Base-by-base conservation (phyloP, 2,797 vertebrate genomes). In the Notamacropus eugenii region DNA sequence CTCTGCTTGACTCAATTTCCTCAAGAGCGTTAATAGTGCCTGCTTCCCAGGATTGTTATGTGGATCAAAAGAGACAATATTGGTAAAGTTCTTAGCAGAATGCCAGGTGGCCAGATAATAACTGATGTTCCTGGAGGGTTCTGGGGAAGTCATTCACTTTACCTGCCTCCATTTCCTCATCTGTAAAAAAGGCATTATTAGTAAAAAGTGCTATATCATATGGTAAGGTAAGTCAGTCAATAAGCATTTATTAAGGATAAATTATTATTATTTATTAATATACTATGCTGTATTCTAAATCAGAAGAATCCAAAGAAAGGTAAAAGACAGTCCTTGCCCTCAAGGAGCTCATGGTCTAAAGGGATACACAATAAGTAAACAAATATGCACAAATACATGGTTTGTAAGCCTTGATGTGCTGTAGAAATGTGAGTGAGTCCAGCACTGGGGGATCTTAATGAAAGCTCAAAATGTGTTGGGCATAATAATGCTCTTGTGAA, bases 401-500 rank as follows among this genome's bases (percentile, higher is more conserved):
- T 74, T n/a, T 16, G 34, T 16, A 6, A 19, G 16, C 34, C n/a
- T 40, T 74, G 8, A 74, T 8, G 34, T 40, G 34, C 34, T 40
- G 34, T 6, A 40, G 34, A 8, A 74, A n/a, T 22, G 14, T 19
- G 16, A 22, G n/a, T n/a, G 14, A 74, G 40, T 6, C 2, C n/a
- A n/a, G 62, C 5, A 0, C 8, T 19, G 16, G 34, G 34, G 19
- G 62, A n/a, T 40, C n/a, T 99, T 99, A 98, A 99, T 99, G 99
- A 99, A 99, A 98, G 99, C 99, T 90, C 99, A 99, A 54, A 99
- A 99, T 98, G 98, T 99, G 94, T 99, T 97, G 98, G 99, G 98
- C 99, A 99, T 98, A 46, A 46, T 46, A 46, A 46, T 46, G 99
- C 99, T 97, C 99, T 99, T 97, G 99, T 99, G 98, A 31, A 59